Conservation (phyloP, 2,113 vertebrate genomes). For the Dasyornis broadbenti region DNA sequence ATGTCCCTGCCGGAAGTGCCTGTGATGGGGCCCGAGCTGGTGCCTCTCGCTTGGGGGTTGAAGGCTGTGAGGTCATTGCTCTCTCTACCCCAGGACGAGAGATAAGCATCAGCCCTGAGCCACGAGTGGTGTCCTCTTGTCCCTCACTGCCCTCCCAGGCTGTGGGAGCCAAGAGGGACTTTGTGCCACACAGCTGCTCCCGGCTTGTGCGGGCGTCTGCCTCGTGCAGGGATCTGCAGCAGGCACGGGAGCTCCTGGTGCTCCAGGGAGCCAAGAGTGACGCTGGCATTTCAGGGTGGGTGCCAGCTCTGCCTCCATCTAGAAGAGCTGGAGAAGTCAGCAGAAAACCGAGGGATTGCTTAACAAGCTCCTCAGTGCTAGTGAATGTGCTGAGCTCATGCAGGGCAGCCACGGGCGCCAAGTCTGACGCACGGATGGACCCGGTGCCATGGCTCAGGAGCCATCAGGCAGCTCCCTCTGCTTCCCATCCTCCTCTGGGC, state of each 20-base stretch:
- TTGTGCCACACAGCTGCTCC: background rate
- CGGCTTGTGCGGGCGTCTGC: accelerated
- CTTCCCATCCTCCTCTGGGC: background rate
- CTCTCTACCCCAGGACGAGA: accelerated
- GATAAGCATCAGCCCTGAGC: background rate
- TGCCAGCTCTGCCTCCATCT: conserved; percentile 1
- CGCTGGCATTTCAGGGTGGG: background rate
- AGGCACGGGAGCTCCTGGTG: accelerated
- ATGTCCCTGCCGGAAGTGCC: background rate
- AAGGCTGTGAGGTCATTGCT: background rate
- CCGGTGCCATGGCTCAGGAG: accelerated
- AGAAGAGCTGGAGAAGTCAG: background rate
- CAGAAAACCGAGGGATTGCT: background rate
- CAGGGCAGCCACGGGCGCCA: background rate
- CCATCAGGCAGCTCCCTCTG: accelerated
- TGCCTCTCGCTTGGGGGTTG: accelerated
- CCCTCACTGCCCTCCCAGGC: background rate
- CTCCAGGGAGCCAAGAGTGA: background rate
- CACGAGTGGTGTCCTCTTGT: accelerated
- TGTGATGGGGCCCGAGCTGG: accelerated
- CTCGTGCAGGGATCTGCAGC: background rate
- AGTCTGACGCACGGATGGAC: accelerated
- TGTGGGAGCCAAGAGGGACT: accelerated
- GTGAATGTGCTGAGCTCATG: background rate
- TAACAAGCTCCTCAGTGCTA: background rate